These are phyloP conservation scores for Sinosuthora webbiana DNA, from an alignment of 2,113 vertebrate species.

Conservation along the genomic window DNA sequence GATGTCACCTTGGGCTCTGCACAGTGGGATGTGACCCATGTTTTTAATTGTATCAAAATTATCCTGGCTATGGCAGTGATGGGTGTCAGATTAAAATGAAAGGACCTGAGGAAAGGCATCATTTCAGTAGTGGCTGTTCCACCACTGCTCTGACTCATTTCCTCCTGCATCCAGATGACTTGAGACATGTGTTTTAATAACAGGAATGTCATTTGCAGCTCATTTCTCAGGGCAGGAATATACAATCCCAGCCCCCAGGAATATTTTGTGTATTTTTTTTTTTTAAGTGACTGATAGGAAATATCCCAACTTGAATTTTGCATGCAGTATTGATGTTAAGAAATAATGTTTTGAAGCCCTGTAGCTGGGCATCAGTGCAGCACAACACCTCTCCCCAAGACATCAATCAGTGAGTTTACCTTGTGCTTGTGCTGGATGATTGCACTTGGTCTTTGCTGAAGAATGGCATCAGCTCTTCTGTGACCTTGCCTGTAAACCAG, in stretches of 20 bases:
- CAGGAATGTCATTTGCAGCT: neutral
- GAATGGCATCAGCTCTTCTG: neutral
- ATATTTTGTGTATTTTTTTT: neutral
- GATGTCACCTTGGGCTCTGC: neutral
- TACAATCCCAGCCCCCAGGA: neutral
- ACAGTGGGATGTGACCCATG: neutral
- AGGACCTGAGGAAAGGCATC: neutral
- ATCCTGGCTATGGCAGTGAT: neutral
- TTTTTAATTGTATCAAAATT: neutral
- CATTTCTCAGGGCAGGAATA: neutral
- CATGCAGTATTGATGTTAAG: neutral
- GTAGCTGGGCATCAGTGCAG: neutral
- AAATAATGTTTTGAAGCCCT: neutral
- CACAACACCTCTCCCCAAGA: neutral
- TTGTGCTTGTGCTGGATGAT: rapidly evolving
- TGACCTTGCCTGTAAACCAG: neutral
- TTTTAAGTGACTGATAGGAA: neutral
- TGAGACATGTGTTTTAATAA: neutral
- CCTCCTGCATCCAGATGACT: neutral
- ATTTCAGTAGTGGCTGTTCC: neutral
- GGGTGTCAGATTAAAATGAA: neutral
- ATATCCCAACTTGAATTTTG: neutral
- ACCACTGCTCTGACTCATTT: neutral
- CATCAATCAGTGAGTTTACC: neutral
- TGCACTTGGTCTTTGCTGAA: neutral